Evolutionary conservation across 92 coral and sea anemone species (phyloP).

Genomic region (Zoanthus gigantus): DNA sequence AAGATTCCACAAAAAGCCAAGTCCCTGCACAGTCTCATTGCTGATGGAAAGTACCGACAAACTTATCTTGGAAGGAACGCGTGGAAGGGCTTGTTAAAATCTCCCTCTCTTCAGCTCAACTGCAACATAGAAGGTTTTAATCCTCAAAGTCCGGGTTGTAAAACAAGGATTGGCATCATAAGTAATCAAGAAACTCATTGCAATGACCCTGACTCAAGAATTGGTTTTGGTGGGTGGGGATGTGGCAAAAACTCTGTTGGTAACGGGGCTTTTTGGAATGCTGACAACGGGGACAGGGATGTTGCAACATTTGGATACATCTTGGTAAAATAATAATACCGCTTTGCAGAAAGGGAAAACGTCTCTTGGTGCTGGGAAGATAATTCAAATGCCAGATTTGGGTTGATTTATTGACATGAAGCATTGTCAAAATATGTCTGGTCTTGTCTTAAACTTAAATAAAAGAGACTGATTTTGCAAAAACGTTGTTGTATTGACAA

Average conservation of each 20-base stretch:
- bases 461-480: not conserved
- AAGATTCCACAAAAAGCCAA: not conserved
- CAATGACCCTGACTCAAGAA: not conserved
- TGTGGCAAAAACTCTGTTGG: not conserved
- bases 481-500: no score
- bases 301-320: not conserved
- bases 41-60: not conserved
- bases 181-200: not conserved
- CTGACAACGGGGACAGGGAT: not conserved
- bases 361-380: not conserved
- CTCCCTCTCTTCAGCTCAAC: not conserved
- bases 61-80: not conserved
- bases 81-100: not conserved
- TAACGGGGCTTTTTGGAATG: not conserved
- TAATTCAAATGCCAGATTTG: not conserved
- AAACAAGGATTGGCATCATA: not conserved
- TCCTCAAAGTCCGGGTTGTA: not conserved
- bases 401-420: not conserved
- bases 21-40: not conserved
- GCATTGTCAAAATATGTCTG: not conserved
- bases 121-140: not conserved
- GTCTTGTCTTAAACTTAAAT: not conserved
- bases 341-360: not conserved
- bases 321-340: not conserved
- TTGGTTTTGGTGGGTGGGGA: not conserved